Base-by-base conservation (phyloP, 2,113 vertebrate genomes). In the Epinephelus lanceolatus region DNA sequence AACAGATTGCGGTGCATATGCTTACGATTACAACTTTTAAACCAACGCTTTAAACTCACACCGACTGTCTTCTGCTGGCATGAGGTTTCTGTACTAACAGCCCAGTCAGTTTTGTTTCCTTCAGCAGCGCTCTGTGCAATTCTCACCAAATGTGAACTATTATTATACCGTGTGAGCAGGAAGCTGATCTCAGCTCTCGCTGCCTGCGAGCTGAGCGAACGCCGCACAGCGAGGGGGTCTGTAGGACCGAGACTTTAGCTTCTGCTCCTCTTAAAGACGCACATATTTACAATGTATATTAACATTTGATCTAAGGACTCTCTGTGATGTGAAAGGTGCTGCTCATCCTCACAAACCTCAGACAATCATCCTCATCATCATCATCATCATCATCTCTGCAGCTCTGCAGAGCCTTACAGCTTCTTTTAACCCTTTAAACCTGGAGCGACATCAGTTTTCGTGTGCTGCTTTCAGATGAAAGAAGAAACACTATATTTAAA, bases 1-100 rank as follows among this genome's bases (percentile, higher is more conserved):
- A 95, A 96, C 95, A 96, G 95, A 94, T 95, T 95, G 94, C 90
- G 87, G 85, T 94, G 91, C 94, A 95, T 95, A 96, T 95, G 94
- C 89, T 95, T 94, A 94, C 71, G 77, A 91, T 94, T 94, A 93
- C 94, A 95, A 95, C 93, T 94, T 95, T 95, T 94, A 91, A 93
- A 93, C 88, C 88, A 87, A 90, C 92, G 90, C 80, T 93, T 93
- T 92, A 90, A 90, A 93, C 88, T 93, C 92, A 87, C 92, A 92
- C 88, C 76, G 89, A 89, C 87, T 80, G 81, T 92, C 88, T 92
- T 66, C 71, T 85, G 86, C 89, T 88, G 86, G 86, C 91, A 81
- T 45, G 78, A 78, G 68, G 78, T 71, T 80, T 70, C 74, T 80
- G 89, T 65, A 71, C 80, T 37, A 77, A 80, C 88, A 83, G 90